These are phyloP conservation scores for Ectemnius continuus DNA, from an alignment of 2,888 invertebrate species.

Conservation along the genomic window DNA sequence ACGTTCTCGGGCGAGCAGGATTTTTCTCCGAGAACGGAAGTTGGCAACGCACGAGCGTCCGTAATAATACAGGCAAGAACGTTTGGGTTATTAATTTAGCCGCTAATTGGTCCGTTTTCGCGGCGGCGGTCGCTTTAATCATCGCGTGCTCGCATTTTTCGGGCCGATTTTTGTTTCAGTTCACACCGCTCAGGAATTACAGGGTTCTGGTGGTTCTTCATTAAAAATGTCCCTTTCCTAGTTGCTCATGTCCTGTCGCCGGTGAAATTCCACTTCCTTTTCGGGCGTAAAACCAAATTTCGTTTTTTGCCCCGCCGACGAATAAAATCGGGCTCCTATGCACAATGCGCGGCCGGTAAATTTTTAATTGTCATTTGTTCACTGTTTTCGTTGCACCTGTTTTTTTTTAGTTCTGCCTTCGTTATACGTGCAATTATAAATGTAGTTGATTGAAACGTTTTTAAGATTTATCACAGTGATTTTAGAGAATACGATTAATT, in stretches of 20 bases:
- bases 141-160: background rate
- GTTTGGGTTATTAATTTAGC: background rate
- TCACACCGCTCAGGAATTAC: background rate
- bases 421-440: background rate
- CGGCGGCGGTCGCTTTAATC: background rate
- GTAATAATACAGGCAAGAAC: too few relatives aligned
- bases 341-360: background rate
- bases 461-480: background rate
- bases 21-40: too few relatives aligned
- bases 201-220: background rate
- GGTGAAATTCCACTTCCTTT: too few relatives aligned
- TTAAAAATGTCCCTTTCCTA: background rate
- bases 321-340: background rate
- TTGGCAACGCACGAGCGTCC: too few relatives aligned
- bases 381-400: background rate
- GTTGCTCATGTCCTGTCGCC: too few relatives aligned
- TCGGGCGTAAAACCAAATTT: background rate
- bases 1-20: too few relatives aligned
- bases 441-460: background rate
- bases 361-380: background rate
- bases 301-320: background rate
- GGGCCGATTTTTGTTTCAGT: background rate
- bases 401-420: background rate
- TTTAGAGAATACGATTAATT: background rate
- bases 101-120: constrained; percentile 2